A percentile compares a stretch with the other conserved stretches of the same genome.
These are phyloP conservation scores for Laodelphax striatellus DNA, from an alignment of 1,140 invertebrate genomes.

Conservation along the genomic window DNA sequence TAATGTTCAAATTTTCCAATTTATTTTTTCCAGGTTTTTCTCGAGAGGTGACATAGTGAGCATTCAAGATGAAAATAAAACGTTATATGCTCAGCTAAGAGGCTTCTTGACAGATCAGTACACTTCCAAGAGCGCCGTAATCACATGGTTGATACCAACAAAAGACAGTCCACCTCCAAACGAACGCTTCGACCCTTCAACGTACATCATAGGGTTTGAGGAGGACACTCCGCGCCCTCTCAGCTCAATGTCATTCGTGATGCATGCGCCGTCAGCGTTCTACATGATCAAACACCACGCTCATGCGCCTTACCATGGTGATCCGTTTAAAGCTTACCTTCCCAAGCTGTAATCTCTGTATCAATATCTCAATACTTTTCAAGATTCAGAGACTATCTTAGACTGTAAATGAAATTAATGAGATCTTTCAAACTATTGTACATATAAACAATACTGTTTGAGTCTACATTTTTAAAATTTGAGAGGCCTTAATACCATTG, in stretches of 20 bases:
- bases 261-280: conserved; percentile 87
- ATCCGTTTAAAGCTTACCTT: neutral
- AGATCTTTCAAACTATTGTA: no score
- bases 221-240: conserved; percentile 81
- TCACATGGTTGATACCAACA: conserved; percentile 88
- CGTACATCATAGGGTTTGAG: conserved; percentile 73
- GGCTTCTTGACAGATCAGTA: conserved; percentile 85
- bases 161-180: conserved; percentile 60
- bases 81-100: conserved; percentile 81
- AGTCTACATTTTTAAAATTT: no score
- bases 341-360: no score
- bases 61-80: conserved; percentile 61
- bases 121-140: conserved; percentile 83
- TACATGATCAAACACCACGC: conserved; percentile 32
- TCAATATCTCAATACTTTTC: no score
- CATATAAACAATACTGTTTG: no score
- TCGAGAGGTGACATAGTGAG: conserved; percentile 88
- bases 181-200: conserved; percentile 76
- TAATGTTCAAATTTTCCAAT: no score
- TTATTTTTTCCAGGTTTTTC: conserved; percentile 25
- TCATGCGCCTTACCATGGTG: neutral
- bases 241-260: conserved; percentile 81
- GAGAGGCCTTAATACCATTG: no score
- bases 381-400: no score
- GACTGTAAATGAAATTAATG: no score